A percentile compares a stretch with the other conserved stretches of the same genome.
These are phyloP conservation scores for Nothoprocta perdicaria DNA, from an alignment of 2,113 vertebrate species.

Conservation along the genomic window DNA sequence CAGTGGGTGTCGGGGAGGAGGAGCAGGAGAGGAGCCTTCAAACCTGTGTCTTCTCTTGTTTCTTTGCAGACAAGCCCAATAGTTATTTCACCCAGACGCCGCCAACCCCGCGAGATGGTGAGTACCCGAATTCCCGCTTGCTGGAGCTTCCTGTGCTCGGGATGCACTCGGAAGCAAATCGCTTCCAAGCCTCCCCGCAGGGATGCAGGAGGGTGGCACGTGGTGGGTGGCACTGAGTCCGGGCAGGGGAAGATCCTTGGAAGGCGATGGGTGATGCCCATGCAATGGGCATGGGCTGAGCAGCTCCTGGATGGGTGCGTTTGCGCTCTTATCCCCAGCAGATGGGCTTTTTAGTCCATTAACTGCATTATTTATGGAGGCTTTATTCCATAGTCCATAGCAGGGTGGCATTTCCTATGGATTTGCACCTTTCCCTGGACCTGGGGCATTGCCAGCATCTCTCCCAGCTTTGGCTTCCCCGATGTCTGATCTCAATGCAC, in stretches of 20 bases:
- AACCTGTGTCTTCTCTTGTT: neutral
- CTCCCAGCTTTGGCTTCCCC: neutral
- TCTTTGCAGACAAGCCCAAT: constrained; percentile 91
- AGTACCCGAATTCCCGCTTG: constrained; percentile 67
- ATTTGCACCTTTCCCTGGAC: neutral
- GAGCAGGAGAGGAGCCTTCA: neutral
- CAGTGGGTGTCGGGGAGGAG: neutral
- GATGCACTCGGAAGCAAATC: neutral
- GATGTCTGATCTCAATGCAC: neutral
- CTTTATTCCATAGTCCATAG: neutral
- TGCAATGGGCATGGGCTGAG: neutral
- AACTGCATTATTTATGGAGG: no score
- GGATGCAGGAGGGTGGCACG: no score
- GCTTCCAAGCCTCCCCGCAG: no score
- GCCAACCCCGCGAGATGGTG: constrained; percentile 86
- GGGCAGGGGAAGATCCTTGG: no score
- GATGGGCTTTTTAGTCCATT: no score
- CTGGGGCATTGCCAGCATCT: neutral
- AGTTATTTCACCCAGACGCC: constrained; percentile 84
- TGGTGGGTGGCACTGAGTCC: no score
- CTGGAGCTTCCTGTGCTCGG: neutral
- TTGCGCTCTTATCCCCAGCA: neutral
- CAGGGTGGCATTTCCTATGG: neutral
- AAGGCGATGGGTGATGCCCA: no score
- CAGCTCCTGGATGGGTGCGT: neutral